Evolutionary conservation across 2,113 vertebrate species (phyloP), one percentile per base, ranked within the genome.

Genomic region (Limnothrissa miodon): DNA sequence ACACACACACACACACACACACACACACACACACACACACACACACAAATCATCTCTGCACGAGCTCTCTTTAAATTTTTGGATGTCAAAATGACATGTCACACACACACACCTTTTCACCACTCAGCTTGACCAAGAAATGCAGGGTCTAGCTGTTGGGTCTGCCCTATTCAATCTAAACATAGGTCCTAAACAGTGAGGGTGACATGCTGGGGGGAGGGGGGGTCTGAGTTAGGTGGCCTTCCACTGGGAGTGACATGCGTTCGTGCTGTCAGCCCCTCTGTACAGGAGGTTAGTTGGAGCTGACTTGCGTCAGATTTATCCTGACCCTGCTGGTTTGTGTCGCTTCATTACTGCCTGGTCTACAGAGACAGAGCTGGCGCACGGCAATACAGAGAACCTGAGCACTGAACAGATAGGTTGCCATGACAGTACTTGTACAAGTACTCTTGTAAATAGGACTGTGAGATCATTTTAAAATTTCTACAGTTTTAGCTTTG

Each of bases 221-320:
- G 29, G 66, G 29, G 66, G 66, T 33, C 66, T 36, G 33, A 17
- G 66, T 74, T 74, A 33, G 66, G 66, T 74, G 66, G 29, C 13
- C 11, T 39, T 74, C 66, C 25, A 33, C 66, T 36, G 66, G 10
- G 66, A 74, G 66, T 10, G 17, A 36, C 66, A 29, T 74, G 66
- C 3, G 66, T 13, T n/a, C n/a, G 25, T 74, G 29, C 66, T 74
- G 66, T 74, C 66, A 33, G 29, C 66, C 29, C 4, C 66, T 33
- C 25, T 36, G 33, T 29, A 74, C 29, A 3, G 66, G 66, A 74
- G 66, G 66, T 74, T 74, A 74, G 66, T 74, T 74, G 66, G 66
- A 11, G 29, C 66, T 13, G 29, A 5, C 10, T 11, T 29, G 10
- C 10, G 0, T 25, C 5, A 29, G n/a, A 33, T 36, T 33, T 36